Base-by-base conservation (phyloP, 2,888 invertebrate genomes). In the Stenodera caucasica region DNA sequence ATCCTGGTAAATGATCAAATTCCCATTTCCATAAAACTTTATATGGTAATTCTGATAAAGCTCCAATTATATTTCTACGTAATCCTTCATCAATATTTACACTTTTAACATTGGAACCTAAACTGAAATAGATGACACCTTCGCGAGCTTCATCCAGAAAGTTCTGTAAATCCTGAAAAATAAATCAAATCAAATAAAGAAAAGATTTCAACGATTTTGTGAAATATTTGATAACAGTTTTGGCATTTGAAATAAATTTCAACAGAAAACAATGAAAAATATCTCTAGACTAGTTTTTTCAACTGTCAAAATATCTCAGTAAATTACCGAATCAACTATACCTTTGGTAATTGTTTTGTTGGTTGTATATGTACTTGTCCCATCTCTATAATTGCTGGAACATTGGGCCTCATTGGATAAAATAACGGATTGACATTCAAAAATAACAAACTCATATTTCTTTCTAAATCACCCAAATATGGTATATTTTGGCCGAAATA, bases 401-500 rank as follows among this genome's bases (percentile, higher is more conserved):
- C 70, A 37, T 69, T 73, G 4, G 78, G 75, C 61, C 76, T 70
- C 5, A 74, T 66, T 15, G 70, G 66, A 58, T 76, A 72, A 50
- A 78, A 66, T 49, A 77, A 66, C 0, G 76, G 76, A 69, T 78
- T 78, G 1, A 68, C 72, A 55, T 75, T 76, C 23, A 76, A 58
- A 59, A 79, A 73, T 14, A 77, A 50, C 59, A 77, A 61, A 58
- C 77, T 78, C 21, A 76, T 69, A 63, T 77, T 77, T 57, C 64
- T 70, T 53, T 76, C 74, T 3, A 78, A 69, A 9, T 78, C 77
- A 3, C 65, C 68, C 8, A 79, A 53, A 55, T 77, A 67, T 8
- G 79, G 78, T 37, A 77, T 66, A 61, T 76, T 69, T n/a, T 72
- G 58, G 0, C 80, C 78, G 15, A 80, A 71, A 67, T 77, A 76